phyloP scores from a whole-genome alignment of 1,140 invertebrate genomes.

The Limonius californicus region DNA sequence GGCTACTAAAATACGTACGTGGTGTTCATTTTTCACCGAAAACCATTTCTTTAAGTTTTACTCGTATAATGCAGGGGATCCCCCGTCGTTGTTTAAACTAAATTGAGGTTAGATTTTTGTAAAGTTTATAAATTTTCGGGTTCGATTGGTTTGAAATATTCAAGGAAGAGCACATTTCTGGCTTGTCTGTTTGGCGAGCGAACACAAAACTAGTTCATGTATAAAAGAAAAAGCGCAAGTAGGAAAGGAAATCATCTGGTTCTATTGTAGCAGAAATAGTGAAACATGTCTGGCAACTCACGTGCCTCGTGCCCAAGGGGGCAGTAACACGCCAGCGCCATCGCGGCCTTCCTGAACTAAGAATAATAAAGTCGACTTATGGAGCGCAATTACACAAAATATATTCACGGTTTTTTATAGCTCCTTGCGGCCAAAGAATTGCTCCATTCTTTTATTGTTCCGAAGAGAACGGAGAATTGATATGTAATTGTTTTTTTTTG shows the following conservation, averaged over 20 bases:
- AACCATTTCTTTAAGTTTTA: too few species aligned
- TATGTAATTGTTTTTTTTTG: constrained; percentile 46
- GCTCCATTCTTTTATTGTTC: constrained; percentile 46
- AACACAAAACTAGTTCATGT: constrained; percentile 1
- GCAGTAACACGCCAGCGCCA: constrained; percentile 43
- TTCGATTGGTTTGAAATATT: too few species aligned
- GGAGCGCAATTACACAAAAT: constrained; percentile 47
- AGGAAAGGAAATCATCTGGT: constrained; percentile 3
- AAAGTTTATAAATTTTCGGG: too few species aligned
- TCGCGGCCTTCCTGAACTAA: constrained; percentile 34
- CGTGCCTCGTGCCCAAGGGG: constrained; percentile 37
- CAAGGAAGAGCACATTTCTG: neutral
- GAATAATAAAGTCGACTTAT: constrained; percentile 47
- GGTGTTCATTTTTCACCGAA: too few species aligned
- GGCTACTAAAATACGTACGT: neutral
- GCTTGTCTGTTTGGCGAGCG: neutral
- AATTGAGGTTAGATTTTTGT: too few species aligned
- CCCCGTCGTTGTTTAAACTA: too few species aligned
- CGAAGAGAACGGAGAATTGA: constrained; percentile 40
- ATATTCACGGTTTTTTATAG: constrained; percentile 48
- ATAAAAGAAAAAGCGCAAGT: constrained; percentile 5
- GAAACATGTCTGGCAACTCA: constrained; percentile 27
- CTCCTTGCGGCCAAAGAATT: constrained; percentile 46
- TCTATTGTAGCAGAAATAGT: constrained; percentile 4
- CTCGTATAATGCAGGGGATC: too few species aligned